Base-by-base conservation (phyloP, 2,113 vertebrate genomes). In the Menura novaehollandiae region DNA sequence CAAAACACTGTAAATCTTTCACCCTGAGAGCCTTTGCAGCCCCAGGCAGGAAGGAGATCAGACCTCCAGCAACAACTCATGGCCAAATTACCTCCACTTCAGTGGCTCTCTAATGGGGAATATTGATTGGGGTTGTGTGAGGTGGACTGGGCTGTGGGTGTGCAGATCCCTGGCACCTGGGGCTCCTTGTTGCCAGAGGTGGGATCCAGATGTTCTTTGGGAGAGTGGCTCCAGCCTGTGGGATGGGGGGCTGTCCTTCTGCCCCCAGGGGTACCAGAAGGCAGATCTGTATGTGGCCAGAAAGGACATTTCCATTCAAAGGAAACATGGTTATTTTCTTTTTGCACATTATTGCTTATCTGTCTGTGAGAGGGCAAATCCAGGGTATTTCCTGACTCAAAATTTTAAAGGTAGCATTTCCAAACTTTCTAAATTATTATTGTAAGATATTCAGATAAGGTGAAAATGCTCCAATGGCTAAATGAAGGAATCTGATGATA, bases 1-100 rank as follows among this genome's bases (percentile, higher is more conserved):
- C 73, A 88, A 47, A 82, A 60, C 2, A 2, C 58, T 35, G 76
- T 82, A 94, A 88, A 96, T 95, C 93, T 93, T 51, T 89, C 87
- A 79, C 52, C 58, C 53, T 27, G 41, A 76, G 66, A 82, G 58
- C 66, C 87, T 91, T 10, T 3, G 8, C 62, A 82, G 74, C 77
- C 93, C 2, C 0, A 33, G 69, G 78, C 66, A 79, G 91, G 84
- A 89, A 30, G 58, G 39, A 51, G 84, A 84, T 46, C 80, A 89
- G 93, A 39, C 21, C 64, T 91, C 72, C 76, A 77, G 85, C 82
- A 80, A 67, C 82, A 51, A 15, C 35, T 91, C 72, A 46, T 2
- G 39, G 68, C 80, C 75, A 91, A 63, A 95, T 89, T 47, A 4
- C 69, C 93, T 41, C 83, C 73, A 55, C 35, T 18, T 26, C 74